Evolutionary conservation across 1,140 invertebrate species (phyloP), one percentile per base, ranked within the genome.

Genomic region (Aphelinus atriplicis): DNA sequence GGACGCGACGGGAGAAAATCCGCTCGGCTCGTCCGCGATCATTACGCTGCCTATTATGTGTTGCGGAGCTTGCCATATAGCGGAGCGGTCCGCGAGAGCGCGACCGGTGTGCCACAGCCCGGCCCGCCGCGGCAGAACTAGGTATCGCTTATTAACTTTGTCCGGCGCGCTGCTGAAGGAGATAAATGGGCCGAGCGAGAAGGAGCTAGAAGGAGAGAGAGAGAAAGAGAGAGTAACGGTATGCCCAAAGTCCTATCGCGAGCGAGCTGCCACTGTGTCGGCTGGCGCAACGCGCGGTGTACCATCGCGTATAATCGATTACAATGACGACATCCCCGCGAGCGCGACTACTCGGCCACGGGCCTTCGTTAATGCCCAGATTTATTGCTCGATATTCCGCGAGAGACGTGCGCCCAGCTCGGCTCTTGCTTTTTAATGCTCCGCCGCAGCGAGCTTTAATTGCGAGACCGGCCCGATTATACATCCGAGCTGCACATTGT

Each of bases 81-180:
- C 26, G 26, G 26, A 26, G 26, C 26, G 26, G 26, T 26, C 26
- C 26, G 63, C 68, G 45, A 5, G 48, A 26, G 45, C 69, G 70
- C 76, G 67, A 68, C 79, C 81, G 80, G 77, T 77, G 80, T 79
- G 81, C 82, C 80, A 71, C 78, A 78, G 67, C 68, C 73, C 68
- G 77, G 78, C 76, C 50, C 76, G 70, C 73, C 78, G 76, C 58
- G 67, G 57, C 78, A 42, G 6, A 60, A 53, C 55, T 67, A 63
- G 80, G 80, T 82, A 84, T 85, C 81, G 84, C 83, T 85, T 87
- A 85, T 86, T 87, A 85, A 86, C 82, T 84, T 82, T 82, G 82
- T 84, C 71, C 64, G 45, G 47, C 9, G 26, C 10, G 7, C 63
- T 51, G 48, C 42, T 75, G 72, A 78, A 75, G 51, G 45, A n/a